phyloP scores from a whole-genome alignment of 2,888 invertebrate genomes.

The Lepidochitona cinerea region DNA sequence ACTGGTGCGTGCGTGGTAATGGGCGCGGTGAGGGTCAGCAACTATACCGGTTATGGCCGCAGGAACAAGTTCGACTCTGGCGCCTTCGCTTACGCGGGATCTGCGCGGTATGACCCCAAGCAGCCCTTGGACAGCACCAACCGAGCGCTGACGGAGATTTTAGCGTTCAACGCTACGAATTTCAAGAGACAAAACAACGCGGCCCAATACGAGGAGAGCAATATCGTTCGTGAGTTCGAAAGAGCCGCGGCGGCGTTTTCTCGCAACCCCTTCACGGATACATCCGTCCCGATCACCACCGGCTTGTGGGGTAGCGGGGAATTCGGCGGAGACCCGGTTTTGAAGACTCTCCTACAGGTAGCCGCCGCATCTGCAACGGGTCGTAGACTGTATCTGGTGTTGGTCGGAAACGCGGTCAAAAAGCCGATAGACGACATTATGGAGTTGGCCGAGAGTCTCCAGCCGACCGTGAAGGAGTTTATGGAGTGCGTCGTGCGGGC shows the following conservation, averaged over 20 bases:
- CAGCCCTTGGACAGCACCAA: neutral
- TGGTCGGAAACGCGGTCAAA: neutral
- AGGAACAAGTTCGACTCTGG: neutral
- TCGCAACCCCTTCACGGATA: neutral
- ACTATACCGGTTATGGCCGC: neutral
- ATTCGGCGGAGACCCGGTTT: neutral
- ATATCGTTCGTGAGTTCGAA: neutral
- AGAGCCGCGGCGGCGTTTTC: neutral
- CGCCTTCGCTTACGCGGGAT: neutral
- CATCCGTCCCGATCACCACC: neutral
- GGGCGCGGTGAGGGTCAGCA: neutral
- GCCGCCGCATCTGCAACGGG: neutral
- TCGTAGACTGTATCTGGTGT: neutral
- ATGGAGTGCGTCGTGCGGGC: neutral
- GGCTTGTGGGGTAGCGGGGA: neutral
- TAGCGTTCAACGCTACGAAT: neutral
- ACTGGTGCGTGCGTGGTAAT: neutral
- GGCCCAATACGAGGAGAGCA: neutral
- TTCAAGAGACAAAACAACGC: neutral
- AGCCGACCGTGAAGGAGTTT: neutral
- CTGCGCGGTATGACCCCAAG: neutral
- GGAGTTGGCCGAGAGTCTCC: neutral
- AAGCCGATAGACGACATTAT: neutral
- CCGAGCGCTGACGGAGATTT: neutral
- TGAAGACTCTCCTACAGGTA: neutral